Evolutionary conservation across 2,797 vertebrate species (phyloP), one percentile per base, ranked within the genome.

Genomic region (Tinamus major): DNA sequence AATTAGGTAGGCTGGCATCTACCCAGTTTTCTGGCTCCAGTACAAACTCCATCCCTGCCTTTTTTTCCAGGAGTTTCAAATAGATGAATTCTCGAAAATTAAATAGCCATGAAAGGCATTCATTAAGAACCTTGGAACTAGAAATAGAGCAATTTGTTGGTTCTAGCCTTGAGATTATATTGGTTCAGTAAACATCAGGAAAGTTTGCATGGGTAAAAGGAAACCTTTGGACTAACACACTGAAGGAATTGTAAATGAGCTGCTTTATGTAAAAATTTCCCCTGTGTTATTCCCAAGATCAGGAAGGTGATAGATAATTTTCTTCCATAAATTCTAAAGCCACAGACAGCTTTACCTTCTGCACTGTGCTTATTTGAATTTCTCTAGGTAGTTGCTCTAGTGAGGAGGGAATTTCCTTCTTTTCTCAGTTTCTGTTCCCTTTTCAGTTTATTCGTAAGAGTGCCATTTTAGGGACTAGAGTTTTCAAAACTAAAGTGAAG

Each of bases 1-100:
- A 93, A 95, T 90, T 90, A 94, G 78, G 70, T 91, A 83, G 78
- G 27, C 64, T 96, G 93, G 87, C 77, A 84, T 79, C n/a, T 76
- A 24, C n/a, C 74, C 92, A 93, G 67, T 7, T 86, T 91, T 90
- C 11, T 63, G 86, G 27, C 51, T 95, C 79, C 91, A 95, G 89
- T 67, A 83, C 84, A 95, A 95, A 96, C 26, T 86, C 78, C 20
- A 37, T 85, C 81, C 41, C 61, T 84, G 26, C 85, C 2, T 76
- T 84, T 81, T 75, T 85, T 86, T 65, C 72, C 70, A 64, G 23
- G 44, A 70, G 39, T 44, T 79, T 91, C 56, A 78, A 86, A 82
- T 44, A 39, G 33, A 92, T 33, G 88, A 91, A 55, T 81, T 85
- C 26, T 92, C 90, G 41, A 95, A 92, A 92, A 92, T 76, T 70